These are phyloP conservation scores for Netelia virgata DNA, from an alignment of 2,888 invertebrate species.

Conservation along the genomic window DNA sequence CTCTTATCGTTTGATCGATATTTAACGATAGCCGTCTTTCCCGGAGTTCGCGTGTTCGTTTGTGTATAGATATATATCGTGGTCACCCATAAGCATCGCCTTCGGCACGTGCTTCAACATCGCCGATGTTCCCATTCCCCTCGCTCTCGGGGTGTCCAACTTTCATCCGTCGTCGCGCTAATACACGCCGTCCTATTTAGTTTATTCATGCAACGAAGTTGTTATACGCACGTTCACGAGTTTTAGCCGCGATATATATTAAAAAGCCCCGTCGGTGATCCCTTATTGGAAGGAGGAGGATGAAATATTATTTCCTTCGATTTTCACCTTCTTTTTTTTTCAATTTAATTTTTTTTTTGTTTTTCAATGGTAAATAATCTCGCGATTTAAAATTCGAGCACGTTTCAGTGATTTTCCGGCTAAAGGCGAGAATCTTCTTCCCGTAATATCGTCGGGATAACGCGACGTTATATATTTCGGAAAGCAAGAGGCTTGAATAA, in stretches of 20 bases:
- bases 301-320: too few species aligned
- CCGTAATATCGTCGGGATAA: background rate
- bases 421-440: background rate
- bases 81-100: constrained; percentile 18
- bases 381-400: background rate
- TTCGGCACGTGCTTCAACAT: constrained; percentile 42
- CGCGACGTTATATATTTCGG: constrained; percentile 12
- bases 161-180: constrained; percentile 28
- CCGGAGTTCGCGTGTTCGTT: background rate
- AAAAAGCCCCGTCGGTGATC: background rate
- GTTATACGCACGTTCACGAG: constrained; percentile 55
- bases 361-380: background rate
- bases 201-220: constrained; percentile 60
- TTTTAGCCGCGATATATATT: too few species aligned
- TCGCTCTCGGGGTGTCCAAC: background rate
- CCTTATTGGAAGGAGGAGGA: background rate
- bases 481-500: constrained; percentile 4
- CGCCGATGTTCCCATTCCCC: constrained; percentile 18
- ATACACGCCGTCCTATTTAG: constrained; percentile 29
- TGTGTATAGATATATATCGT: background rate
- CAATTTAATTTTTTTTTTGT: background rate
- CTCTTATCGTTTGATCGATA: constrained; percentile 38
- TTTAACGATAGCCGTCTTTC: constrained; percentile 11
- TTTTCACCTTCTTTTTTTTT: background rate
- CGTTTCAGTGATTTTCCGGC: constrained; percentile 6